A percentile compares a stretch with the other conserved stretches of the same genome.
These are phyloP conservation scores for Sylvilagus floridanus DNA, from an alignment of 2,797 vertebrate genomes.

Conservation along the genomic window DNA sequence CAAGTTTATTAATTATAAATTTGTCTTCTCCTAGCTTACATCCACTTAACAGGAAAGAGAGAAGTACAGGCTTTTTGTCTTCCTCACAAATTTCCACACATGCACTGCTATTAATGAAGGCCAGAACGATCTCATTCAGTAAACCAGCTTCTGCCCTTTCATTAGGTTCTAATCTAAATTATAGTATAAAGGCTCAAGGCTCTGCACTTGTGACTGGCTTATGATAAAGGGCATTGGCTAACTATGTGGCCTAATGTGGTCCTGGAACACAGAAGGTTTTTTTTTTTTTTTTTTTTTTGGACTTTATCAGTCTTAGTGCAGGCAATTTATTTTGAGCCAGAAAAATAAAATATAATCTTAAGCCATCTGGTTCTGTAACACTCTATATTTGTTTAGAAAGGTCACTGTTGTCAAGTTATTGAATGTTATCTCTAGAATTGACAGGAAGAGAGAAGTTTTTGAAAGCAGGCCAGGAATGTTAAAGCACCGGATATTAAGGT, in stretches of 20 bases:
- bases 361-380: slow-evolving; percentile 80
- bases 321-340: slow-evolving; percentile 78
- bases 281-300: neutral
- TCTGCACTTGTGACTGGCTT: slow-evolving; percentile 36
- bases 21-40: slow-evolving; percentile 1
- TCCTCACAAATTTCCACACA: slow-evolving; percentile 51
- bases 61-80: slow-evolving; percentile 10
- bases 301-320: slow-evolving; percentile 73
- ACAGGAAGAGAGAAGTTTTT: slow-evolving; percentile 73
- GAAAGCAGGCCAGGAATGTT: slow-evolving; percentile 74
- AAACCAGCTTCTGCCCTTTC: slow-evolving; percentile 60
- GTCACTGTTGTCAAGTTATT: slow-evolving; percentile 82
- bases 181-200: slow-evolving; percentile 59
- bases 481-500: slow-evolving; percentile 72
- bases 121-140: slow-evolving; percentile 54
- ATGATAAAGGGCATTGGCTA: slow-evolving; percentile 62
- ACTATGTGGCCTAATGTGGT: slow-evolving; percentile 63
- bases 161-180: slow-evolving; percentile 70
- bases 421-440: slow-evolving; percentile 79
- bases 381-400: slow-evolving; percentile 82
- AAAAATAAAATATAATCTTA: slow-evolving; percentile 82
- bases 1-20: slow-evolving; percentile 49
- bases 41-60: neutral
- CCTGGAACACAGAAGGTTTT: slow-evolving; percentile 61
- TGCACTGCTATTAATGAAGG: neutral